Evolutionary conservation across 2,888 invertebrate species (phyloP).

Genomic region (Thelaira solivaga): DNA sequence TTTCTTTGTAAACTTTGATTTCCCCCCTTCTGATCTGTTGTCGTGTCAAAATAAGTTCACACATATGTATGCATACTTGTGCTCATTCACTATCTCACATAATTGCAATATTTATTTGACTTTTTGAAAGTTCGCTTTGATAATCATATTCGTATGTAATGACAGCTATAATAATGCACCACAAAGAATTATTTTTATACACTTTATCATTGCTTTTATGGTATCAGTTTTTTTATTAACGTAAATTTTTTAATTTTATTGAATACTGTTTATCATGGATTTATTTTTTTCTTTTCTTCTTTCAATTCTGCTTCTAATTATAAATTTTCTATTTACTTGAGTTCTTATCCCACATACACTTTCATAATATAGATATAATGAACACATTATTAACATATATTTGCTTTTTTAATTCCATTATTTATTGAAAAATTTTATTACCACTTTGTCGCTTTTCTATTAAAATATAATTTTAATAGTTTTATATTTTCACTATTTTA

Average conservation of each 20-base stretch:
- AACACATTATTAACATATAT: constrained; percentile 34
- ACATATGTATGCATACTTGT: constrained; percentile 36
- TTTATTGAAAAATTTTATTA: constrained; percentile 9
- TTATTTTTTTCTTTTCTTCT: constrained; percentile 13
- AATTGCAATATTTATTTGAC: constrained; percentile 31
- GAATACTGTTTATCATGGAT: constrained; percentile 15
- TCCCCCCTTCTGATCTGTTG: constrained; percentile 53
- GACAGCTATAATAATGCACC: constrained; percentile 53
- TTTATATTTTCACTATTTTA: constrained; percentile 33
- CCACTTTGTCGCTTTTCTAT: constrained; percentile 7
- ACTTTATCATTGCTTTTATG: constrained; percentile 37
- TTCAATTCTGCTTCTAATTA: background rate
- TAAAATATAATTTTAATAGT: constrained; percentile 14
- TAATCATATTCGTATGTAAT: constrained; percentile 49
- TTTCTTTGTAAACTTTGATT: constrained; percentile 21
- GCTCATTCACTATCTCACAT: constrained; percentile 34
- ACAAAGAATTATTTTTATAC: constrained; percentile 44
- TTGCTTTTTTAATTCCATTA: background rate
- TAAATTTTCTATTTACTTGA: constrained; percentile 16
- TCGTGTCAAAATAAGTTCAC: constrained; percentile 54
- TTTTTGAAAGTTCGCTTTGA: constrained; percentile 56
- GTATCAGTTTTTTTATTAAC: constrained; percentile 28
- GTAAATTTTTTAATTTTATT: constrained; percentile 4
- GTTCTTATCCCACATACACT: constrained; percentile 19
- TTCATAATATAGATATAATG: constrained; percentile 17